Base-by-base conservation (phyloP, 2,113 vertebrate genomes). In the Oryzias curvinotus region DNA sequence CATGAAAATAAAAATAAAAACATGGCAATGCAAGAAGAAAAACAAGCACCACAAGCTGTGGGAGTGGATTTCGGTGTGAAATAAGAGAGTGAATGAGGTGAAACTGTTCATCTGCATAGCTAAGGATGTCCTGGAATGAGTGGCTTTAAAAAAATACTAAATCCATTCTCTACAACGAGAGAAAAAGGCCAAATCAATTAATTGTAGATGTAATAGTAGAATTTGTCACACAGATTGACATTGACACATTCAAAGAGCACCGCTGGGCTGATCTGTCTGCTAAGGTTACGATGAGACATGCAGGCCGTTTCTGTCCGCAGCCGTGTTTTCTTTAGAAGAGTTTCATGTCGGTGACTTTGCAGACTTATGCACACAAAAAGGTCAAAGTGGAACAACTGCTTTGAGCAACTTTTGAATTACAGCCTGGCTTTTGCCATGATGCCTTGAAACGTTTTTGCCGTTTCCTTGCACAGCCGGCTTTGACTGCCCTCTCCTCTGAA, bases 21-120 rank as follows among this genome's bases (percentile, higher is more conserved):
- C 7, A 12, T 7, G 70, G 77, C 23, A 64, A 45, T 14, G 65
- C 12, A 61, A 19, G 4, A 55, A 46, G n/a, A 2, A 36, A 54
- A 64, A 46, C 16, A 68, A 59, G 58, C 30, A 57, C 59, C 76
- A 67, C 77, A 62, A 68, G 66, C 62, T 54, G 62, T 75, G 65
- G 62, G 41, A 65, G 75, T 57, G 70, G 54, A 57, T 68, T 67
- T 73, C 56, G 70, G 68, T 72, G 73, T 62, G 61, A 59, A 44
- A 62, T 57, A 69, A 25, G 36, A 68, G 56, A 65, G 67, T 69
- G 77, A 64, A 79, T 82, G 80, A 71, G 44, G 68, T 73, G 81
- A 75, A 62, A 47, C 57, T 72, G 78, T 69, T 65, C 52, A 62
- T 79, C 14, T 41, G 23, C 51, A 72, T 25, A 52, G 75, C 69